Conservation (phyloP, 1,140 invertebrate species). For the Geopemphigus sp. region DNA sequence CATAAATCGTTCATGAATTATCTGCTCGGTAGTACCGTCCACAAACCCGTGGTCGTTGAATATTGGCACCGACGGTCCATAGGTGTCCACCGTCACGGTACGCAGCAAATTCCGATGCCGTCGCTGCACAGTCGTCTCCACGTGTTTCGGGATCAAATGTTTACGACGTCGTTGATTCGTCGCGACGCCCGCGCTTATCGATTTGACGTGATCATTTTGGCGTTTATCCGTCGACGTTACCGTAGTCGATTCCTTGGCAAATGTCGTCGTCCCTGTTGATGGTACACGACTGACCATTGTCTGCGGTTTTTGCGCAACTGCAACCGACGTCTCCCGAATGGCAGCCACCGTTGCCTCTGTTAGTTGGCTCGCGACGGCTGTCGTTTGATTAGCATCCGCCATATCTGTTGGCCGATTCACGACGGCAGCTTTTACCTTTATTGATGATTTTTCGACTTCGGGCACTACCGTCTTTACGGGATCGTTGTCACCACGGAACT, state of each 20-base stretch:
- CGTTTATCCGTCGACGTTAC: background rate
- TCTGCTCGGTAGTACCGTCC: background rate
- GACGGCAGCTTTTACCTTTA: too few relatives aligned
- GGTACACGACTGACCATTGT: too few relatives aligned
- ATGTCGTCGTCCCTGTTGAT: too few relatives aligned
- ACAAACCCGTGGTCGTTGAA: background rate
- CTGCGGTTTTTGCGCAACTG: too few relatives aligned
- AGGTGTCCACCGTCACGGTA: background rate
- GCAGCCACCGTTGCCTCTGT: background rate
- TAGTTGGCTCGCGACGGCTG: background rate
- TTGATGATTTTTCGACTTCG: too few relatives aligned
- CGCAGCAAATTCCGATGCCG: background rate
- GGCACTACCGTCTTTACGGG: background rate
- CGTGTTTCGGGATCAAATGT: background rate
- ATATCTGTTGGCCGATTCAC: too few relatives aligned
- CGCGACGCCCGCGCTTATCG: too few relatives aligned
- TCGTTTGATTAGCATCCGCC: too few relatives aligned
- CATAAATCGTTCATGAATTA: background rate
- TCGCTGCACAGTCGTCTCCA: background rate
- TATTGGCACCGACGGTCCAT: background rate
- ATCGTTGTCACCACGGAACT: background rate
- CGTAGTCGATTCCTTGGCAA: background rate
- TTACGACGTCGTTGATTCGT: background rate
- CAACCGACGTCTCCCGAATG: background rate
- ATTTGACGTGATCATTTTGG: too few relatives aligned